Conservation (phyloP, 2,888 invertebrate genomes). For the Ceraclea dissimilis region DNA sequence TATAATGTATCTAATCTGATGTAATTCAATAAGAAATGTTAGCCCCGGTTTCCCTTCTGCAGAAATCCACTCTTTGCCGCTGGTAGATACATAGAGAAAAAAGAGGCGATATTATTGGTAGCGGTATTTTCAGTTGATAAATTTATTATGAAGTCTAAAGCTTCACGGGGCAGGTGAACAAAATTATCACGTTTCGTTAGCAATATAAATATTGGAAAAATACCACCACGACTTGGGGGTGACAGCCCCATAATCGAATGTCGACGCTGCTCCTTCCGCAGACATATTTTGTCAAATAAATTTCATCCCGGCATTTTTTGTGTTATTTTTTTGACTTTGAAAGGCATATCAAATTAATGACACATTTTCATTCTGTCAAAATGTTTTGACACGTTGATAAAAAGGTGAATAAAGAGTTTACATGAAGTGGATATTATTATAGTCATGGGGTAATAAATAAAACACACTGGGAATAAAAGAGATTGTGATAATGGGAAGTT, state of each 20-base stretch:
- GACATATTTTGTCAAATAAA: conserved; percentile 6
- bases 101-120: no score
- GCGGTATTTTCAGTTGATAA: no score
- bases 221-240: conserved; percentile 9
- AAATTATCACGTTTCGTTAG: conserved; percentile 27
- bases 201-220: conserved; percentile 25
- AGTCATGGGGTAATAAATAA: no score
- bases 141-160: no score
- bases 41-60: no score
- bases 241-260: conserved; percentile 21
- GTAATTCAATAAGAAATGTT: no score
- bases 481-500: no score
- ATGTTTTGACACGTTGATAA: not conserved
- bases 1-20: no score
- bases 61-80: no score
- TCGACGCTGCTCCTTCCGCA: not conserved
- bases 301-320: not conserved
- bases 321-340: not conserved
- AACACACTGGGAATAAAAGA: no score
- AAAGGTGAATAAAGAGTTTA: not conserved
- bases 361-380: not conserved
- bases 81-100: no score
- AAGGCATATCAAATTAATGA: not conserved
- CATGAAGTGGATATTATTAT: no score
- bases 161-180: conserved; percentile 22